Conservation (phyloP, 1,140 invertebrate species). For the Physella acuta region DNA sequence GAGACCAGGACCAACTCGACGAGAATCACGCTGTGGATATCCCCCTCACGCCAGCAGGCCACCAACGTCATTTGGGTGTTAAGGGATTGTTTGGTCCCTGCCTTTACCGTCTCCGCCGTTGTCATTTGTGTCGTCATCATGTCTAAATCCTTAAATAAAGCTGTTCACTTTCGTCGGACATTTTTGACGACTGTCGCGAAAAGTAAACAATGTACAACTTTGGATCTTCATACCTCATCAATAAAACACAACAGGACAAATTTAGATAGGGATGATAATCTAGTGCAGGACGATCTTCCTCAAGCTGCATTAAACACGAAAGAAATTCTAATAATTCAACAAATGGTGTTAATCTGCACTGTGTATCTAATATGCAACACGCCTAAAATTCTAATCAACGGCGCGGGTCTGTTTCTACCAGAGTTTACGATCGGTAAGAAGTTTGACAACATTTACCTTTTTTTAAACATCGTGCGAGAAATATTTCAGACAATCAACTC, state of each 20-base stretch:
- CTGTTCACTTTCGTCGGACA: neutral
- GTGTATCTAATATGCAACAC: neutral
- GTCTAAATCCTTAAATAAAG: neutral
- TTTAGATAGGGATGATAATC: neutral
- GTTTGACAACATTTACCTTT: neutral
- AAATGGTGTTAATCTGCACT: neutral
- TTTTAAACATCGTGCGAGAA: neutral
- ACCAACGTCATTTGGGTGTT: neutral
- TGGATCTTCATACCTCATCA: too few species aligned
- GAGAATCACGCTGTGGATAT: neutral
- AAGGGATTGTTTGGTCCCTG: neutral
- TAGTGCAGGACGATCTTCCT: too few species aligned
- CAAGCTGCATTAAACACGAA: neutral
- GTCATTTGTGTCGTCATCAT: constrained; percentile 1
- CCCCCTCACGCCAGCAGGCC: neutral
- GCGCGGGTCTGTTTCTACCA: too few species aligned
- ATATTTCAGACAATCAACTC: neutral
- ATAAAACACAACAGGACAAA: neutral
- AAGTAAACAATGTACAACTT: too few species aligned
- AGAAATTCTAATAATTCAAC: constrained; percentile 1
- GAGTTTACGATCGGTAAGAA: neutral
- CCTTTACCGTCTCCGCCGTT: neutral
- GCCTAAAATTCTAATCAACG: neutral
- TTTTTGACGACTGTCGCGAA: neutral
- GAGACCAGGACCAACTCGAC: neutral